A percentile compares a stretch with the other conserved stretches of the same genome.
Conservation (phyloP, 2,888 invertebrate species). For the Caradrina kadenii region DNA sequence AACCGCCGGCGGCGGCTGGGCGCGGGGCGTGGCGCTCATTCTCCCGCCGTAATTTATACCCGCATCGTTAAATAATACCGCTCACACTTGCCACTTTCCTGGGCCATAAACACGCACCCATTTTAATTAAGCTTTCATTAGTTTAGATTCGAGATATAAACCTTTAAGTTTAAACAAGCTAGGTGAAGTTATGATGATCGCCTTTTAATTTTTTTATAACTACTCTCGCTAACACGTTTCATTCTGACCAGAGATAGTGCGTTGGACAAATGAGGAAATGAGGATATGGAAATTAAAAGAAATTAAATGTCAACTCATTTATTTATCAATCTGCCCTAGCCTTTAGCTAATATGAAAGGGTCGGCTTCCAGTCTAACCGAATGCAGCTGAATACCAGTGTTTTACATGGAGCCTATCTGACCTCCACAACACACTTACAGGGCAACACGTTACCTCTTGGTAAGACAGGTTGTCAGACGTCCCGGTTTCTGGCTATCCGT, state of each 20-base stretch:
- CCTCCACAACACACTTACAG: no score
- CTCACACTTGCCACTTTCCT: conserved; percentile 78
- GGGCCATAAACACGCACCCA: conserved; percentile 76
- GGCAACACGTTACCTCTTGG: no score
- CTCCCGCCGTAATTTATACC: conserved; percentile 87
- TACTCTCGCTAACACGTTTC: not conserved
- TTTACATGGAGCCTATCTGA: no score
- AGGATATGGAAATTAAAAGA: no score
- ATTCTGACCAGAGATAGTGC: no score
- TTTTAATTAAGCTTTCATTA: conserved; percentile 80
- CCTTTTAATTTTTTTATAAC: conserved; percentile 7
- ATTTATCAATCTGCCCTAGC: no score
- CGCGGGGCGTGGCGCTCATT: conserved; percentile 85
- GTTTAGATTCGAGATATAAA: conserved; percentile 50
- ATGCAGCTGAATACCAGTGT: no score
- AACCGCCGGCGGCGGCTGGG: conserved; percentile 77
- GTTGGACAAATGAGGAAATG: not conserved
- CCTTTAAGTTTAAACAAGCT: conserved; percentile 43
- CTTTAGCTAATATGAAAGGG: no score
- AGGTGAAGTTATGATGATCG: conserved; percentile 6
- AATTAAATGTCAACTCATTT: no score
- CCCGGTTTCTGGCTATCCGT: no score
- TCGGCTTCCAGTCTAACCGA: no score
- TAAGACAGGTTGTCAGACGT: no score
- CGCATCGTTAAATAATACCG: conserved; percentile 84